Conservation (phyloP, 2,113 vertebrate genomes). For the Macrotis lagotis region DNA sequence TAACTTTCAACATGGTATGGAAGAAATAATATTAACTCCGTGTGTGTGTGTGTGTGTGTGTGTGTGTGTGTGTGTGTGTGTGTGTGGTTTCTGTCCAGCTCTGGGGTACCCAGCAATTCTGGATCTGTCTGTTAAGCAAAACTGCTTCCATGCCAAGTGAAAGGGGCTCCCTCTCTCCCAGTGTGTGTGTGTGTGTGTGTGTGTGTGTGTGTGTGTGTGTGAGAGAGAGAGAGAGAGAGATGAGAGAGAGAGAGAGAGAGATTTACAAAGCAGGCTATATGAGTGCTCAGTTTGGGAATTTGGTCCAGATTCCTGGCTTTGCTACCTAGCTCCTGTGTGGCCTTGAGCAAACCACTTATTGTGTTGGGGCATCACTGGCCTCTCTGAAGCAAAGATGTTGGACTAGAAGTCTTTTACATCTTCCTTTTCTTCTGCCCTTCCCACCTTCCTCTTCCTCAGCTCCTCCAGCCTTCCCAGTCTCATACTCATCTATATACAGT, state of each 20-base stretch:
- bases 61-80: too few relatives aligned
- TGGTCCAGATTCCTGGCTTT: not conserved
- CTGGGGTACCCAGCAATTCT: not conserved
- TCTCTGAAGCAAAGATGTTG: not conserved
- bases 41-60: not conserved
- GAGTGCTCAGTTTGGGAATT: not conserved
- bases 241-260: too few relatives aligned
- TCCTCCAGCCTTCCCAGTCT: not conserved
- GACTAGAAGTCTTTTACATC: not conserved
- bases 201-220: too few relatives aligned
- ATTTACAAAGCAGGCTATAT: not conserved
- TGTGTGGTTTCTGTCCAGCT: not conserved
- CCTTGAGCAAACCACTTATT: not conserved
- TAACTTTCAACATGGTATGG: not conserved
- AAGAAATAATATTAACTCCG: not conserved
- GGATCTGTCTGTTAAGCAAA: not conserved
- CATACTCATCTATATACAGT: not conserved
- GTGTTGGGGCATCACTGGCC: not conserved
- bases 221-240: too few relatives aligned
- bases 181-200: too few relatives aligned
- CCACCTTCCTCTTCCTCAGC: not conserved
- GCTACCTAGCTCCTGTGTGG: not conserved
- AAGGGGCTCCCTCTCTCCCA: not conserved
- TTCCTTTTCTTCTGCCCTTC: not conserved
- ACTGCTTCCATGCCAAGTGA: not conserved